These are phyloP conservation scores for Agriopis leucophaearia DNA, from an alignment of 2,888 invertebrate species.

Conservation along the genomic window DNA sequence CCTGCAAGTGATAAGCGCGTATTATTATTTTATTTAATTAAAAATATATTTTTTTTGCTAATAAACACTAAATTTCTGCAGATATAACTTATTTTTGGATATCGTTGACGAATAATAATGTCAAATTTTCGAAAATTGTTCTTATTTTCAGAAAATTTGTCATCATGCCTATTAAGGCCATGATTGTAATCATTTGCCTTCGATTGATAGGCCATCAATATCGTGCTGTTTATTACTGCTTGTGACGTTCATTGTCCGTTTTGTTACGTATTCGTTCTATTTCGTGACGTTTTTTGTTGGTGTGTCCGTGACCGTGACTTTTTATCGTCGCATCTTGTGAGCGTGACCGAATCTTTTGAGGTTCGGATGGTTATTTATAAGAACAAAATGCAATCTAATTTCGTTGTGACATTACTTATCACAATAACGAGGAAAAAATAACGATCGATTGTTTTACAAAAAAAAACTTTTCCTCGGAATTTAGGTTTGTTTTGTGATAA, in stretches of 20 bases:
- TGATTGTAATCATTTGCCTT: background rate
- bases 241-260: constrained; percentile 26
- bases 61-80: too few relatives aligned
- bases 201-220: constrained; percentile 11
- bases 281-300: constrained; percentile 33
- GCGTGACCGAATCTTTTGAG: constrained; percentile 21
- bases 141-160: too few relatives aligned
- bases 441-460: background rate
- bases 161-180: background rate
- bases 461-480: background rate
- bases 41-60: too few relatives aligned
- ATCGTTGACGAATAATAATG: background rate
- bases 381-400: background rate
- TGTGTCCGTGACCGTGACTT: constrained; percentile 33
- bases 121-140: too few relatives aligned
- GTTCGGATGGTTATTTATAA: constrained; percentile 2
- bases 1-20: too few relatives aligned
- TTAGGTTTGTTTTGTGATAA: background rate
- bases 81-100: too few relatives aligned
- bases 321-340: constrained; percentile 26
- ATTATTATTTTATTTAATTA: too few relatives aligned
- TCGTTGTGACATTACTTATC: background rate
- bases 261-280: constrained; percentile 23
- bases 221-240: constrained; percentile 1
- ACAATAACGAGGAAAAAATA: background rate